Percentiles rank a stretch among this genome's conserved stretches.
These are phyloP conservation scores for Saccostrea glomerata DNA, from an alignment of 1,140 invertebrate species.

Conservation along the genomic window DNA sequence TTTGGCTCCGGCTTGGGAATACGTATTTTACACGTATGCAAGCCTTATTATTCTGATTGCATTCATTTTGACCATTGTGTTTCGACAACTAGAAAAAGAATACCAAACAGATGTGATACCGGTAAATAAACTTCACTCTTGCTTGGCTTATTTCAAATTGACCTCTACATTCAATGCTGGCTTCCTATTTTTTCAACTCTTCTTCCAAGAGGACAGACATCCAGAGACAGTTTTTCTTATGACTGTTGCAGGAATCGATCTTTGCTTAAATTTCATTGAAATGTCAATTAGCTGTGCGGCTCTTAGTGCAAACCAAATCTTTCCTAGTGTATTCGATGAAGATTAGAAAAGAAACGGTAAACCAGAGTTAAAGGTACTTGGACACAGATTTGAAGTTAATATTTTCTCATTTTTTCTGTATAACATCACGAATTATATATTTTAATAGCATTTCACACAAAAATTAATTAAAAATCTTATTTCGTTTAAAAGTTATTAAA, in stretches of 20 bases:
- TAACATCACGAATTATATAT: no score
- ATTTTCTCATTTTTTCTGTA: no score
- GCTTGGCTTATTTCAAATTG: slow-evolving; percentile 32
- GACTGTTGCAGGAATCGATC: background rate
- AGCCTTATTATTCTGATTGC: background rate
- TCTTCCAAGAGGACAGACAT: background rate
- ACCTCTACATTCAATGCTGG: slow-evolving; percentile 13
- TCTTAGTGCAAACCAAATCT: background rate
- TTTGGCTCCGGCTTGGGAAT: background rate
- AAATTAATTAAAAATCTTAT: no score
- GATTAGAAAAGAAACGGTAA: background rate
- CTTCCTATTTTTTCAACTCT: slow-evolving; percentile 25
- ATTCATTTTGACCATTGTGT: background rate
- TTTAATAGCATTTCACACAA: no score
- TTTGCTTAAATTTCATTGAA: slow-evolving; percentile 7
- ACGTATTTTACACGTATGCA: slow-evolving; percentile 8
- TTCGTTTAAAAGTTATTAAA: no score
- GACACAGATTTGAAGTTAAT: no score
- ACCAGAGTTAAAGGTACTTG: no score
- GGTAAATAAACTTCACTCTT: background rate
- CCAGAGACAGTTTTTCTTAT: background rate
- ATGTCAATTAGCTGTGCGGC: slow-evolving; percentile 24
- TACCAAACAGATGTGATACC: no score
- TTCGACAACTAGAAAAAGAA: background rate
- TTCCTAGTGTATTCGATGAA: background rate